phyloP scores from a whole-genome alignment of 2,797 vertebrate species.

The Chelon labrosus region DNA sequence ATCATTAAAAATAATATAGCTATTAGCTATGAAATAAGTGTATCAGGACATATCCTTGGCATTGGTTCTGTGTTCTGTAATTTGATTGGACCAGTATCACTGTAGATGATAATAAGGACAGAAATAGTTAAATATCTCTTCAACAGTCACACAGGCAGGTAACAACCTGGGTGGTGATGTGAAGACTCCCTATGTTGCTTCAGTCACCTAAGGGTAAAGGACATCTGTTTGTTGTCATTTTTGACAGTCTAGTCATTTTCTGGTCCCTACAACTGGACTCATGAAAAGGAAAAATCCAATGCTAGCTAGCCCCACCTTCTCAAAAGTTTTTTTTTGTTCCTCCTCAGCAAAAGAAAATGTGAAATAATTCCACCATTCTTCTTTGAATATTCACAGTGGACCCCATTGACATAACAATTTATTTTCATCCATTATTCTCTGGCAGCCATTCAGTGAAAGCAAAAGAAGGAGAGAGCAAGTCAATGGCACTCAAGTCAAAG shows the following conservation, averaged over 20 bases:
- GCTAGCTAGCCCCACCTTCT: not conserved
- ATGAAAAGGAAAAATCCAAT: not conserved
- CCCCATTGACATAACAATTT: too few species aligned
- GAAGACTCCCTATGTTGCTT: not conserved
- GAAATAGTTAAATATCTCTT: not conserved
- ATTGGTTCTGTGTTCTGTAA: not conserved
- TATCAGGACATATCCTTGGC: not conserved
- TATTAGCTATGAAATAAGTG: too few species aligned
- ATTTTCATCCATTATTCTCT: too few species aligned
- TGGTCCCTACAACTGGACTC: not conserved
- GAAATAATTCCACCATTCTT: too few species aligned
- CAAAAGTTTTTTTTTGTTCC: too few species aligned
- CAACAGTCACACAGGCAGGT: not conserved
- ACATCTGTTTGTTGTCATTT: not conserved
- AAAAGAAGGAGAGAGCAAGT: too few species aligned
- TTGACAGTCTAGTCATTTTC: not conserved
- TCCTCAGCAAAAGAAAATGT: too few species aligned
- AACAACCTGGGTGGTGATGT: not conserved
- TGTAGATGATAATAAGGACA: not conserved
- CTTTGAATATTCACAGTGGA: too few species aligned
- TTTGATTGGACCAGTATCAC: not conserved
- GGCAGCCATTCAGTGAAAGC: too few species aligned
- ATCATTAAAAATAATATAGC: too few species aligned
- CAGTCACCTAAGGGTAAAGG: not conserved
- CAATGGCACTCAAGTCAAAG: too few species aligned